A percentile compares a stretch with the other conserved stretches of the same genome.
Conservation (phyloP, 2,888 invertebrate species). For the Carabus problematicus region DNA sequence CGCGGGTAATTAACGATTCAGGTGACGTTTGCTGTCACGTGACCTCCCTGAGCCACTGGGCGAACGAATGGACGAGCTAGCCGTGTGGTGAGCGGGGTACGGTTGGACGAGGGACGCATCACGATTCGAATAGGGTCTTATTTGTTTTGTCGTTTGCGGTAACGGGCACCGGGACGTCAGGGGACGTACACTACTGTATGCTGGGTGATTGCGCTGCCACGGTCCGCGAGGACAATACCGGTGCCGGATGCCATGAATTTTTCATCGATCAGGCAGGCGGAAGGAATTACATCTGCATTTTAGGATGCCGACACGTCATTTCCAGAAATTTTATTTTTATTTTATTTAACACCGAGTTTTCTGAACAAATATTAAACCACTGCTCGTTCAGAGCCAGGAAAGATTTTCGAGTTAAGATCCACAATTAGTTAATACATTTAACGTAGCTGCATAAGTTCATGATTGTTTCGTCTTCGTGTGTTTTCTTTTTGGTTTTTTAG, state of each 20-base stretch:
- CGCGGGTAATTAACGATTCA: constrained; percentile 12
- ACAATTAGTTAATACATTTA: no score
- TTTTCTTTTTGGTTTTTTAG: no score
- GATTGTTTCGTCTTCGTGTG: no score
- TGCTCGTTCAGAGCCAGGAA: no score
- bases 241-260: constrained; percentile 37
- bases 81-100: background rate
- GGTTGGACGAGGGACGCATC: constrained; percentile 2
- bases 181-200: background rate
- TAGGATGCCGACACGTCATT: constrained; percentile 3
- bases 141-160: constrained; percentile 22
- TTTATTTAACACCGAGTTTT: constrained; percentile 16
- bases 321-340: constrained; percentile 9
- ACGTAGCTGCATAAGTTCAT: no score
- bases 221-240: constrained; percentile 34
- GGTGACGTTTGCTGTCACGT: constrained; percentile 6
- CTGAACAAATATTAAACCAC: background rate
- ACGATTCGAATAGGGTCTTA: constrained; percentile 16
- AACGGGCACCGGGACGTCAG: constrained; percentile 7
- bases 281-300: constrained; percentile 20
- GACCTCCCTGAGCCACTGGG: background rate
- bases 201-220: constrained; percentile 9
- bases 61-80: background rate
- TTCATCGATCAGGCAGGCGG: constrained; percentile 35
- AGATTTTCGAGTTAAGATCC: no score